Evolutionary conservation across 37 sponge, comb jelly and placozoan genomes (phyloP).

Genomic region (Theonella swinhoei): DNA sequence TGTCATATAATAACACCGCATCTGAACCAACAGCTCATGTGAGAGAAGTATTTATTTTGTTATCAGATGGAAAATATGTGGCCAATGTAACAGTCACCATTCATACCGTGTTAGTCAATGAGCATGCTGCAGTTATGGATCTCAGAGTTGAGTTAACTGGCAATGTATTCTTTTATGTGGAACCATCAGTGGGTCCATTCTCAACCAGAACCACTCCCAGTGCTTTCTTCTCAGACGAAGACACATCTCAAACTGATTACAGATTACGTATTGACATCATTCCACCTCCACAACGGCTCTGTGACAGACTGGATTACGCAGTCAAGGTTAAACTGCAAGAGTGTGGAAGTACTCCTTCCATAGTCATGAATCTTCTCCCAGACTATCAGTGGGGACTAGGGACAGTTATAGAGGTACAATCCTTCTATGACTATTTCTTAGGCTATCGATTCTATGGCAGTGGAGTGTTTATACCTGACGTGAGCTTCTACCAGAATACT

Average conservation of each 20-base stretch:
- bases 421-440: slow-evolving; percentile 22
- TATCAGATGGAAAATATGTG: slow-evolving; percentile 11
- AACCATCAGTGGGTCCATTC: not conserved
- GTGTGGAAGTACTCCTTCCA: not conserved
- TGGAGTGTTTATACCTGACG: slow-evolving; percentile 48
- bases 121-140: slow-evolving; percentile 31
- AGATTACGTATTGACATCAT: slow-evolving; percentile 1
- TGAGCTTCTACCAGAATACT: slow-evolving; percentile 5
- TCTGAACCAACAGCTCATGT: slow-evolving; percentile 16
- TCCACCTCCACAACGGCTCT: slow-evolving; percentile 21
- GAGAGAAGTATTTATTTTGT: slow-evolving; percentile 2
- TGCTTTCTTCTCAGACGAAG: slow-evolving; percentile 23
- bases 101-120: slow-evolving; percentile 2
- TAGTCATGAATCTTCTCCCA: slow-evolving; percentile 38
- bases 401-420: slow-evolving; percentile 16
- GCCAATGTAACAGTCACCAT: slow-evolving; percentile 15
- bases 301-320: slow-evolving; percentile 47
- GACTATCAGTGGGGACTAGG: slow-evolving; percentile 42
- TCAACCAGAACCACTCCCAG: not conserved
- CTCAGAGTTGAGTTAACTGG: not conserved
- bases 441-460: slow-evolving; percentile 52
- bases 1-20: slow-evolving; percentile 26
- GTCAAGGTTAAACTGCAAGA: slow-evolving; percentile 45
- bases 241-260: slow-evolving; percentile 54
- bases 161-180: slow-evolving; percentile 43